phyloP scores from a whole-genome alignment of 2,888 invertebrate genomes.

The Cyaniris semiargus region DNA sequence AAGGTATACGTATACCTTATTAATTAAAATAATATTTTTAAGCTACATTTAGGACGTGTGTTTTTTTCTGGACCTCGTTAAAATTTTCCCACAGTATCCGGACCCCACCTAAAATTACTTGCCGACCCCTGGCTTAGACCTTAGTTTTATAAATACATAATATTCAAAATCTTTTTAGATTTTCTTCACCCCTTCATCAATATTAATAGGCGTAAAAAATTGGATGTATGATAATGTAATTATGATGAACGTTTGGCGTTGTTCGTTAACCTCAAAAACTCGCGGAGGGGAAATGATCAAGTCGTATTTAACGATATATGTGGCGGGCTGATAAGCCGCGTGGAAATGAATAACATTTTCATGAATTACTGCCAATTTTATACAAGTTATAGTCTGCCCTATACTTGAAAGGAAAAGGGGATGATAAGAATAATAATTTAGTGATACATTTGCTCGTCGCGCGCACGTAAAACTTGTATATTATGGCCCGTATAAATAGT shows the following conservation, averaged over 20 bases:
- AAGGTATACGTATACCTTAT: no score
- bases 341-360: slow-evolving; percentile 5
- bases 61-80: no score
- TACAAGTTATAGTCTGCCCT: background rate
- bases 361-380: background rate
- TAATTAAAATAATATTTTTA: no score
- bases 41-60: no score
- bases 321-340: background rate
- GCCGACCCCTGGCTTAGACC: no score
- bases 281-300: background rate
- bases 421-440: background rate
- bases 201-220: background rate
- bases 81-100: no score
- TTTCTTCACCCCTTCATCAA: background rate
- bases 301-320: background rate
- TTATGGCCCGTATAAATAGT: no score
- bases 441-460: background rate
- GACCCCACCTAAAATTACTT: no score
- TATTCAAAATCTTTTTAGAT: no score
- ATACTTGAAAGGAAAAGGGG: background rate
- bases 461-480: no score
- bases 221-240: background rate
- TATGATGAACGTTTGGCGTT: slow-evolving; percentile 12
- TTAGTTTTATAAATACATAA: no score
- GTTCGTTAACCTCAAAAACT: slow-evolving; percentile 28